Evolutionary conservation across 2,888 invertebrate species (phyloP).

Genomic region (Dasypolia templi): DNA sequence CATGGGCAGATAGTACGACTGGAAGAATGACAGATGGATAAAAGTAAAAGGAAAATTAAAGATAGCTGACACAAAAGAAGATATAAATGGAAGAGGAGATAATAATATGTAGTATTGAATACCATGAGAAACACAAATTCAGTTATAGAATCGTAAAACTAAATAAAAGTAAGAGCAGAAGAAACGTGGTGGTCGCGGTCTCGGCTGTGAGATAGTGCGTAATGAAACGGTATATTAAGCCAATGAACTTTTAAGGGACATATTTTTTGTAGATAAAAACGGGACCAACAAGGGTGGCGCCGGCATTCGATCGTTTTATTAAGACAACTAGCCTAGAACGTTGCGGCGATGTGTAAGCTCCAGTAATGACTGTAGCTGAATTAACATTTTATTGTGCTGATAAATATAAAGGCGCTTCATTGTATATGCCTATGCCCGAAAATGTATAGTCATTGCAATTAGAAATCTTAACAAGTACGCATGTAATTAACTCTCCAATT

Average conservation of each 20-base stretch:
- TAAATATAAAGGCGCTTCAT: conserved; percentile 60
- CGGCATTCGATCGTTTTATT: conserved; percentile 66
- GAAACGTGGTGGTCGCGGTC: conserved; percentile 86
- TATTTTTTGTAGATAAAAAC: conserved; percentile 78
- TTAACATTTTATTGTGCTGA: conserved; percentile 46
- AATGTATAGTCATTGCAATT: conserved; percentile 57
- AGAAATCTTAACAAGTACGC: conserved; percentile 51
- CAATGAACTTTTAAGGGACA: conserved; percentile 65
- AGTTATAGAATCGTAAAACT: conserved; percentile 85
- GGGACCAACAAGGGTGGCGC: conserved; percentile 84
- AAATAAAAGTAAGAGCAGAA: conserved; percentile 84
- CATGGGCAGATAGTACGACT: conserved; percentile 86
- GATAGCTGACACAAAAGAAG: conserved; percentile 51
- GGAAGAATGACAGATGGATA: conserved; percentile 88
- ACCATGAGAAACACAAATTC: conserved; percentile 85
- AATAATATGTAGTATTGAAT: conserved; percentile 72
- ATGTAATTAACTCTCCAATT: conserved; percentile 59
- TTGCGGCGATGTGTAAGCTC: conserved; percentile 60
- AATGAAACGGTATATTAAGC: conserved; percentile 45
- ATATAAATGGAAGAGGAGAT: conserved; percentile 57
- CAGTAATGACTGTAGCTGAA: conserved; percentile 61
- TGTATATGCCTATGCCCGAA: conserved; percentile 53
- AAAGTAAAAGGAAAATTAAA: conserved; percentile 83
- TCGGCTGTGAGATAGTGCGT: conserved; percentile 86
- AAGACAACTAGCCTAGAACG: conserved; percentile 62